Evolutionary conservation across 2,797 vertebrate genomes (phyloP), one percentile per base, ranked within the genome.

Genomic region (Enteromius thamalakanensis): DNA sequence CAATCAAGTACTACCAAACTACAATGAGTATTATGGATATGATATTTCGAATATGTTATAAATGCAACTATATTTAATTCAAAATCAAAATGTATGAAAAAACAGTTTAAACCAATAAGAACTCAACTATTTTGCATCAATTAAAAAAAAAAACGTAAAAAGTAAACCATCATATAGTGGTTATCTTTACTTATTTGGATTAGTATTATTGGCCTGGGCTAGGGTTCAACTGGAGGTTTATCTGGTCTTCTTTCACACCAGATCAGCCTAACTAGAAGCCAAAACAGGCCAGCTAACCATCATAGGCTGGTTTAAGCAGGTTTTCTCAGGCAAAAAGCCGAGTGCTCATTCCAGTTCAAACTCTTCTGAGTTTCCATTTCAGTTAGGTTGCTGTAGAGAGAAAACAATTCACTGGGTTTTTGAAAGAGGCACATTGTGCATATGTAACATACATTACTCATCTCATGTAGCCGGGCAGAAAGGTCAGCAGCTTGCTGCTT

Each of bases 401-500:
- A 78, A 47, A 32, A 15, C 75, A 77, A 40, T 40, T 75, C 78
- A 53, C 45, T 19, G 51, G 34, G 49, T 45, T 68, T 42, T 77
- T 83, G 65, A 37, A 69, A 58, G 17, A 60, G 21, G 4, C 40
- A 65, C 15, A 65, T 29, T 55, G 65, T 47, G 69, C 10, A 32
- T 40, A 58, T 62, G 9, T 32, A 53, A 65, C 94, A 89, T 90
- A 96, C 96, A 90, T 92, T 92, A 92, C 89, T 96, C 88, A 96
- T 95, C 83, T 96, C 94, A 0, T 95, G 95, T 69, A 97, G 94
- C 84, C 94, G 95, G 0, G 93, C 93, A 0, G 90, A 94, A 81
- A 97, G 95, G 62, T 96, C 95, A 0, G 90, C 92, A 91, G 95
- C 95, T 81, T 96, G 96, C 91, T 96, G 95, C 87, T 96, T 96